Base-by-base conservation (phyloP, 1,140 invertebrate genomes). In the Protaetia brevitarsis region DNA sequence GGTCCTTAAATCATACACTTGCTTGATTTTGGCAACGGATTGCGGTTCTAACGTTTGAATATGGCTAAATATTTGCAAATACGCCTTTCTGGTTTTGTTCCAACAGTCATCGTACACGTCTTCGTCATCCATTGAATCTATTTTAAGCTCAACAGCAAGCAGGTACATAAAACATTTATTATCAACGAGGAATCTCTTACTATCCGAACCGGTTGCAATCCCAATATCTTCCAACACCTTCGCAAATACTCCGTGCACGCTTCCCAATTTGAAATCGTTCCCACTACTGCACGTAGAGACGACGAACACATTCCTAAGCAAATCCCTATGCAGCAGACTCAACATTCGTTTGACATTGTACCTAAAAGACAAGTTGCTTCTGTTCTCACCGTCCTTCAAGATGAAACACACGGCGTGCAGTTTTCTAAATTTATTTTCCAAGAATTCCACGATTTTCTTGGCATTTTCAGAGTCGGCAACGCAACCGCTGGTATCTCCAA, bases 391-490 rank as follows among this genome's bases (percentile, higher is more conserved):
- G 1, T 71, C 66, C 64, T 72, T 74, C 21, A 70, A 64, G 7
- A 76, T 28, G 34, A 73, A 68, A 57, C 73, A 75, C 23, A 76
- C 73, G 1, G 74, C 75, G 51, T 76, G 71, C n/a, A 76, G 63
- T n/a, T 72, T 19, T n/a, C 69, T 31, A 21, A 74, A 64, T 16
- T 68, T 63, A 3, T 51, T 56, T 16, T 51, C 6, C 16, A 76
- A 71, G 36, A 71, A 76, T n/a, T 51, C 64, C 4, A 74, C 51
- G 37, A 76, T 73, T 56, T 71, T 73, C 21, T 75, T 73, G 51
- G 67, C 68, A 36, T 76, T 76, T 10, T 64, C 21, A 7, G 71
- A 31, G 60, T 76, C 74, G 13, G 70, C 66, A 29, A 71, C 66
- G 28, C 73, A 64, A 1, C 74, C 73, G 36, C 71, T 60, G 1